These are phyloP conservation scores for Vulpes ferrilata DNA, from an alignment of 2,113 vertebrate genomes.

Conservation along the genomic window DNA sequence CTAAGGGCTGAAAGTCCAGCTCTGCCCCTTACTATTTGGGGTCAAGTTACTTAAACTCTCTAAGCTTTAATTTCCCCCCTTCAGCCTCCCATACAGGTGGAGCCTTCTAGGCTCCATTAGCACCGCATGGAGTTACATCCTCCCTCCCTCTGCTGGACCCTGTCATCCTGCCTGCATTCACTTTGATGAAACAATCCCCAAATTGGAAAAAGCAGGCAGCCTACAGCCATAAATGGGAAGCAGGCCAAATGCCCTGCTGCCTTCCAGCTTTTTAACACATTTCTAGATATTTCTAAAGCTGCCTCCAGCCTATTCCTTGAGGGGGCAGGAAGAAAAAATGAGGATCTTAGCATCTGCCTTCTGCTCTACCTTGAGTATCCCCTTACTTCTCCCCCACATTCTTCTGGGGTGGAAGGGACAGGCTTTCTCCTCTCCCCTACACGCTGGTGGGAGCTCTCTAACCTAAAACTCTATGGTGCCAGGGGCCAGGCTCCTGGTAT, in stretches of 20 bases:
- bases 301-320: background rate
- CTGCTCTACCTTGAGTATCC: background rate
- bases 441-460: background rate
- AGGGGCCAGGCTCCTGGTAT: background rate
- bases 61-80: background rate
- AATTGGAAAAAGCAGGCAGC: background rate
- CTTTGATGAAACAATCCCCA: background rate
- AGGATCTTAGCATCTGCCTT: background rate
- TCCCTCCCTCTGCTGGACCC: no score
- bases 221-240: background rate
- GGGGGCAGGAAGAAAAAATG: background rate
- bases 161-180: accelerated
- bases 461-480: background rate
- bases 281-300: background rate
- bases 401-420: no score
- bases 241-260: background rate
- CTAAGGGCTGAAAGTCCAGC: background rate
- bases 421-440: background rate
- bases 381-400: accelerated
- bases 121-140: background rate
- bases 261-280: background rate
- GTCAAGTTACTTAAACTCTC: background rate
- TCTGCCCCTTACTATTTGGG: background rate
- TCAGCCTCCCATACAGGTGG: background rate
- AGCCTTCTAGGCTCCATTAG: background rate